Evolutionary conservation across 1,140 invertebrate genomes (phyloP), one percentile per base, ranked within the genome.

Genomic region (Bathynomus jamesi): DNA sequence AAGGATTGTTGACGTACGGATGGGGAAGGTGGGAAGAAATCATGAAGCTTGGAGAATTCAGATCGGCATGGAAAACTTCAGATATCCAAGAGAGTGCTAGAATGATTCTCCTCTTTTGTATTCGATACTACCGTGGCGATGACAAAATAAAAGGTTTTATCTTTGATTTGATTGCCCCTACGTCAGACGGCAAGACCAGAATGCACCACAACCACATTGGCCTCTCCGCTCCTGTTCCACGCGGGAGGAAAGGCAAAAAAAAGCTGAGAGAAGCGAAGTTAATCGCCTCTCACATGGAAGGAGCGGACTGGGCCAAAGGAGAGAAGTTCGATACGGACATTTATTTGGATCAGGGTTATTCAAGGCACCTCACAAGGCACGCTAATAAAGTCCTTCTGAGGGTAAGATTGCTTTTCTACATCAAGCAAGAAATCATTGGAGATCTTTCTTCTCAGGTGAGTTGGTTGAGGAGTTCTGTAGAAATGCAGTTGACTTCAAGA

Each of bases 11-110:
- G 13, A 72, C 71, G 76, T 83, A 65, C 76, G 92, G 92, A 24
- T 99, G 97, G 97, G 95, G 94, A 17, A 86, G 97, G 69, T 99
- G 97, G 97, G 86, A 89, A 61, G 95, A 98, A 82, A 95, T 96
- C 76, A 83, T 98, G 10, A 87, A 89, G 73, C 89, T 95, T 84
- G 92, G 93, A 78, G 91, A 96, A 80, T 94, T 98, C 78, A 87
- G 95, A 77, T 89, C 91, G 79, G 91, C 91, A 25, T 93, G 97
- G 89, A 88, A 87, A n/a, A 89, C 93, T 77, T 86, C 88, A 71
- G 94, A 98, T 79, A 88, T 99, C 70, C 94, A 98, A 85, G 95
- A 96, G 2, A 74, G 69, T 63, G 74, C 71, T 8, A 63, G 77
- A n/a, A 75, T 77, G 68, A 65, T 78, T 17, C 86, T 99, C 11